Conservation (phyloP, 2,888 invertebrate species). For the Lydus trimaculatus region DNA sequence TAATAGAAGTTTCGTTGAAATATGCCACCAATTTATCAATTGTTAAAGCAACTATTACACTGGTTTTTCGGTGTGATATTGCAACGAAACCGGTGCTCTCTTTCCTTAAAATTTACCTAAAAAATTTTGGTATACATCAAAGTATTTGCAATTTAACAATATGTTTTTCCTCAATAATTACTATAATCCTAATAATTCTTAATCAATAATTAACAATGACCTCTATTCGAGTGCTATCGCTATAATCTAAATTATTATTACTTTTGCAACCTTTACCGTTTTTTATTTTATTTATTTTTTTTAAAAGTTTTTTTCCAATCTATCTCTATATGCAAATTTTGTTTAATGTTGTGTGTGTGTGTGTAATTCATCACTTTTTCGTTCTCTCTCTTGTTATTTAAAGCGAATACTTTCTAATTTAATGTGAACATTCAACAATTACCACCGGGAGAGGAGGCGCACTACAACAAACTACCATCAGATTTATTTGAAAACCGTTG, state of each 20-base stretch:
- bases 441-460: constrained; percentile 28
- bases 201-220: constrained; percentile 60
- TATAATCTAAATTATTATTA: constrained; percentile 36
- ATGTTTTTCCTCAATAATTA: constrained; percentile 38
- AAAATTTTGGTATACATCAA: constrained; percentile 49
- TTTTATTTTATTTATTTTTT: too few relatives aligned
- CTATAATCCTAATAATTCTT: constrained; percentile 44
- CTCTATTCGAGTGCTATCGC: constrained; percentile 51
- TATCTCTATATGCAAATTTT: constrained; percentile 6
- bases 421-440: constrained; percentile 34
- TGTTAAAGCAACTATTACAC: constrained; percentile 37
- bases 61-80: constrained; percentile 33
- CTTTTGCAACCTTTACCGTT: constrained; percentile 25
- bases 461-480: constrained; percentile 40
- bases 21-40: constrained; percentile 22
- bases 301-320: constrained; percentile 3
- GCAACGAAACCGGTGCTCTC: constrained; percentile 40
- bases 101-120: constrained; percentile 23
- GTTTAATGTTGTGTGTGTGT: constrained; percentile 2
- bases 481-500: constrained; percentile 20
- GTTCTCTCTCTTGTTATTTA: not conserved
- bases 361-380: too few relatives aligned
- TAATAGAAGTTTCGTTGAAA: constrained; percentile 19
- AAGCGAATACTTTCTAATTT: constrained; percentile 30
- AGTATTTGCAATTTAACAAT: constrained; percentile 49